These are phyloP conservation scores for Dastarcus helophoroides DNA, from an alignment of 2,888 invertebrate species.

Conservation along the genomic window DNA sequence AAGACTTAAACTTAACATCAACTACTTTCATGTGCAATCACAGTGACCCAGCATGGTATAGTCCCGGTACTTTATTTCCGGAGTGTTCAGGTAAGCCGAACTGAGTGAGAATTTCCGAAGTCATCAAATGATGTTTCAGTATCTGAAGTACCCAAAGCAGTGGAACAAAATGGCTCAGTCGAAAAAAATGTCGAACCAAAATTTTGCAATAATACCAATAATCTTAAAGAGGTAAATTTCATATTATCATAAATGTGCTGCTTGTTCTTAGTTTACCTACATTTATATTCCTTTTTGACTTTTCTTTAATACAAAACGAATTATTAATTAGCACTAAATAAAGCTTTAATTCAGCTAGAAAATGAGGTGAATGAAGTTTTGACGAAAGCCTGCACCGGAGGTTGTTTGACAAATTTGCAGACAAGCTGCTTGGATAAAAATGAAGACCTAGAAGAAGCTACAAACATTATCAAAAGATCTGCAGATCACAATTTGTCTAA, in stretches of 20 bases:
- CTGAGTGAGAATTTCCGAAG: constrained; percentile 18
- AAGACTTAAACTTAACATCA: constrained; percentile 12
- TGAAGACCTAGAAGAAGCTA: constrained; percentile 21
- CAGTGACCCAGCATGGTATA: constrained; percentile 33
- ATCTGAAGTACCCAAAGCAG: constrained; percentile 38
- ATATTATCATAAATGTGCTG: no score
- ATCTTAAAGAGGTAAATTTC: constrained; percentile 32
- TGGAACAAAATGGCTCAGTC: constrained; percentile 37
- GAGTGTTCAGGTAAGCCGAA: constrained; percentile 40
- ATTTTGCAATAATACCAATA: constrained; percentile 36
- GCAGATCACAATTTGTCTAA: constrained; percentile 13
- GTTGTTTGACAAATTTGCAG: constrained; percentile 14
- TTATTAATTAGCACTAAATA: constrained; percentile 14
- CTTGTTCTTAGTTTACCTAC: no score
- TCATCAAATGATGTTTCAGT: constrained; percentile 32
- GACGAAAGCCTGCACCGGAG: constrained; percentile 14
- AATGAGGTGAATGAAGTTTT: constrained; percentile 23
- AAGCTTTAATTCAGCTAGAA: constrained; percentile 22
- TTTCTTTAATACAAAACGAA: constrained; percentile 22
- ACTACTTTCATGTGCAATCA: constrained; percentile 26
- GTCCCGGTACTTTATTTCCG: constrained; percentile 35
- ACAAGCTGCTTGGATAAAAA: constrained; percentile 18
- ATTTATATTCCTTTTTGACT: no score
- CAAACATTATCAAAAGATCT: constrained; percentile 27
- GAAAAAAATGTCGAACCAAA: constrained; percentile 26